Evolutionary conservation across 2,797 vertebrate genomes (phyloP), one percentile per base, ranked within the genome.

Genomic region (Poeciliopsis presidionis): DNA sequence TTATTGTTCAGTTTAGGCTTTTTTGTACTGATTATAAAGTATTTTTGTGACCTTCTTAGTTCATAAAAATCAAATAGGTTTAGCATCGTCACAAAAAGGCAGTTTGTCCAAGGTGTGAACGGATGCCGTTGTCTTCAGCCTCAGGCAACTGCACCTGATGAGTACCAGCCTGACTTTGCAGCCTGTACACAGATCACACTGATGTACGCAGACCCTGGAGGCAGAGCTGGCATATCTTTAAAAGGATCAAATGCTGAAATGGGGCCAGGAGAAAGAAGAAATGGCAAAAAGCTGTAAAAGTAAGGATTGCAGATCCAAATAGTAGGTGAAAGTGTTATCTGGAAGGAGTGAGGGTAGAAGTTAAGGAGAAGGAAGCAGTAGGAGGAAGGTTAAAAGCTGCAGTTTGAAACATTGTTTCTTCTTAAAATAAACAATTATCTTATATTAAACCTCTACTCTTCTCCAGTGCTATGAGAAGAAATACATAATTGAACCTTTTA

Each of bases 221-320:
- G 92, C 93, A 93, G 82, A 87, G 85, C 89, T 82, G 89, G 70
- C 90, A 72, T 91, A 91, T 93, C 88, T 91, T 87, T 80, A 84
- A 88, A 74, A 88, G 84, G 91, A 94, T 93, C 92, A 93, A 91
- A 93, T 88, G 86, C 83, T 86, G 87, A 91, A 93, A 90, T 81
- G 81, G 89, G 89, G 87, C 77, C 86, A 88, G 76, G 74, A 90
- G 76, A 77, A 74, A 80, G 59, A 81, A 77, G 76, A 81, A 80
- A 80, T 84, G 77, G 87, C 86, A 81, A 45, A 75, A 65, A 73
- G 20, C 72, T 77, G 72, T 77, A 77, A 81, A 49, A 85, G 67
- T 72, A 85, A 82, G 79, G 55, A 71, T 61, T 72, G 39, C 63
- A 49, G 63, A 33, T 81, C 86, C 76, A 81, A 28, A 78, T 67